Conservation (phyloP, 2,113 vertebrate genomes). For the Tenrec ecaudatus region DNA sequence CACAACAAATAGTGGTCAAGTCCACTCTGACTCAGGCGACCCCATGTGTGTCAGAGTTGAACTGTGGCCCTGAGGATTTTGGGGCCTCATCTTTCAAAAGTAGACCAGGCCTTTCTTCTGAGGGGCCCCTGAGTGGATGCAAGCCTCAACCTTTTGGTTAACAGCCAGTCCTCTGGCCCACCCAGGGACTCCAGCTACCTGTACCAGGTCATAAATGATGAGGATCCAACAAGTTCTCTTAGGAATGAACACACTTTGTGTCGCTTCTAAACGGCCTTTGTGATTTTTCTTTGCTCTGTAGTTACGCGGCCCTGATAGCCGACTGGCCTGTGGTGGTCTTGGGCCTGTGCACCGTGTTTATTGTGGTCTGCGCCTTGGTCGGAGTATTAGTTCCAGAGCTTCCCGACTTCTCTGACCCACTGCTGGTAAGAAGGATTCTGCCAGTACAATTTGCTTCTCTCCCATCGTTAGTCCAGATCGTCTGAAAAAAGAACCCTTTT, state of each 20-base stretch:
- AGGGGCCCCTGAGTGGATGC: neutral
- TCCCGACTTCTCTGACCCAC: slow-evolving; percentile 97
- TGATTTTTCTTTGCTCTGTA: slow-evolving; percentile 76
- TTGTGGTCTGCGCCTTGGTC: slow-evolving; percentile 96
- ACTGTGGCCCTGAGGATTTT: too few species aligned
- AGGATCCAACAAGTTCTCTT: neutral
- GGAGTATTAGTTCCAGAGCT: slow-evolving; percentile 96
- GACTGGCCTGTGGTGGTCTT: slow-evolving; percentile 99
- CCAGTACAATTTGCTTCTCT: neutral
- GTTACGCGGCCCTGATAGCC: slow-evolving; percentile 96
- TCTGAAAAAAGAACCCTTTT: neutral
- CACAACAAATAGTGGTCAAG: neutral
- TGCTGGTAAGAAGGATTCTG: slow-evolving; percentile 91
- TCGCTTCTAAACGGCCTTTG: neutral
- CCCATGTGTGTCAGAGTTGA: neutral
- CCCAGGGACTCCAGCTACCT: neutral
- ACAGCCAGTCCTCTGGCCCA: neutral
- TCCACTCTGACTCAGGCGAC: neutral
- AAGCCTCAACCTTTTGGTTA: neutral
- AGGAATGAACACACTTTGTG: too few species aligned
- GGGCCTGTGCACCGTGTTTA: slow-evolving; percentile 96
- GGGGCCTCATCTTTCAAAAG: neutral
- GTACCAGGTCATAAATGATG: neutral
- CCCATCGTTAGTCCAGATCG: neutral
- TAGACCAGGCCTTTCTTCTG: neutral